Evolutionary conservation across 1,140 invertebrate genomes (phyloP).

Genomic region (Nasonia longicornis): DNA sequence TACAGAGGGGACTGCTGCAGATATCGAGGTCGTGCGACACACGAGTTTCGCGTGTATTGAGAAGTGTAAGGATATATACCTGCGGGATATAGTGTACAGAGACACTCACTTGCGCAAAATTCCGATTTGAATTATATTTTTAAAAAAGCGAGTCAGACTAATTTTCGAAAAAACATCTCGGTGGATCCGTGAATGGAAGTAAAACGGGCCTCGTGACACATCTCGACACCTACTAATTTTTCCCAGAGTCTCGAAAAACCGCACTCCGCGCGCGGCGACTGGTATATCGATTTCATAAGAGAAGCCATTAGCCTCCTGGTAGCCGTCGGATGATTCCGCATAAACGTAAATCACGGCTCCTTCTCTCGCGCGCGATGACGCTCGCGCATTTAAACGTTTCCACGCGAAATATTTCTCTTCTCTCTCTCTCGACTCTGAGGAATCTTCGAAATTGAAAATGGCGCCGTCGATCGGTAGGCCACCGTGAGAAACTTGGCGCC

Average conservation of each 20-base stretch:
- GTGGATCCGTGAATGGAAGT: no score
- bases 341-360: background rate
- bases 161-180: no score
- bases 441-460: constrained; percentile 4
- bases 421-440: background rate
- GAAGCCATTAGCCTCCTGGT: background rate
- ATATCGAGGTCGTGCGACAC: background rate
- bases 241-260: background rate
- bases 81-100: background rate
- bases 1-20: no score
- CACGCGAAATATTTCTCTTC: background rate
- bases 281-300: background rate
- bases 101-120: no score
- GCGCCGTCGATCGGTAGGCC: background rate
- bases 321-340: background rate
- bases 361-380: background rate
- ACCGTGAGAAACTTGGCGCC: constrained; percentile 45
- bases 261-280: no score
- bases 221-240: no score
- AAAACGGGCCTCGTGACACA: no score
- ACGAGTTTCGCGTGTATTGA: background rate
- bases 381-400: background rate
- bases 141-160: no score
- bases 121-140: no score
- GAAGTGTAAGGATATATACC: background rate